A percentile compares a stretch with the other conserved stretches of the same genome.
Evolutionary conservation across 2,797 vertebrate genomes (phyloP).

Genomic region (Monodelphis domestica): DNA sequence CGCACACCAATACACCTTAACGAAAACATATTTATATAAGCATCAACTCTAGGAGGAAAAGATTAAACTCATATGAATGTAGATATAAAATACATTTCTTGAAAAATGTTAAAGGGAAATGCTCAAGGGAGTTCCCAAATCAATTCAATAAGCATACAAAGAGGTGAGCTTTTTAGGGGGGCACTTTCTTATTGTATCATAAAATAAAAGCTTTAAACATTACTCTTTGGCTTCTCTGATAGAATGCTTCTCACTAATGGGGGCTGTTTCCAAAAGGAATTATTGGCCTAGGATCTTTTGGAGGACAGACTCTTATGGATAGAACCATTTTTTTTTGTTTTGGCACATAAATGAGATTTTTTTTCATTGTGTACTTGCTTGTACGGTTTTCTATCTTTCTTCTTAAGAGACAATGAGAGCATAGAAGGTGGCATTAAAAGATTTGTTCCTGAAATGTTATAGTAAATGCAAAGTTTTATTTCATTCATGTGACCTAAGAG

Average conservation of each 20-base stretch:
- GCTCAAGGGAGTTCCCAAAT: background rate
- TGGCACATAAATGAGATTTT: background rate
- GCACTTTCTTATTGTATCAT: background rate
- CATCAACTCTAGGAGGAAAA: background rate
- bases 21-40: background rate
- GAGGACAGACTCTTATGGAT: background rate
- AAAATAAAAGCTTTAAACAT: background rate
- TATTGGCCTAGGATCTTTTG: background rate
- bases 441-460: background rate
- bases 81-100: background rate
- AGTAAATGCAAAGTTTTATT: background rate
- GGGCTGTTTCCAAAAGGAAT: background rate
- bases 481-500: background rate
- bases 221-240: background rate
- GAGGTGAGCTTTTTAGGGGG: background rate
- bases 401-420: background rate
- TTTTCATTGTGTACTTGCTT: background rate
- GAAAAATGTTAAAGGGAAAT: background rate
- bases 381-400: background rate
- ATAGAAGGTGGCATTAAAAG: background rate
- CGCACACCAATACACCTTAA: background rate
- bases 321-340: background rate
- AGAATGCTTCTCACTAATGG: background rate
- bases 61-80: background rate
- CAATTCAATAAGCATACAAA: background rate